A percentile compares a stretch with the other conserved stretches of the same genome.
Conservation (phyloP, 2,888 invertebrate genomes). For the Parascotia fuliginaria region DNA sequence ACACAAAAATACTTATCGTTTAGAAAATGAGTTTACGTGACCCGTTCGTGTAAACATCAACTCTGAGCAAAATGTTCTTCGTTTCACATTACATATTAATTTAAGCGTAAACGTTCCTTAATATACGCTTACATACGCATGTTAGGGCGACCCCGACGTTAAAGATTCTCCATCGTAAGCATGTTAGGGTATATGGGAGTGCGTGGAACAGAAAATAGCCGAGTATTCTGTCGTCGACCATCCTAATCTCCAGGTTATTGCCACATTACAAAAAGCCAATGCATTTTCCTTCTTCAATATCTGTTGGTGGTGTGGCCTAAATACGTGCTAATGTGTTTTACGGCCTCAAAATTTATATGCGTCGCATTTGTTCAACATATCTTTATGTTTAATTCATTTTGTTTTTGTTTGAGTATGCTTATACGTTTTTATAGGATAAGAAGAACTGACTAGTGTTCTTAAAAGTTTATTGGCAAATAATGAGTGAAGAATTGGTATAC, state of each 20-base stretch:
- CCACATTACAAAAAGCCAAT: slow-evolving; percentile 81
- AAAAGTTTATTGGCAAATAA: too few species aligned
- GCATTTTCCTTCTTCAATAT: slow-evolving; percentile 76
- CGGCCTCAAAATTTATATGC: slow-evolving; percentile 61
- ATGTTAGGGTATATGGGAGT: slow-evolving; percentile 57
- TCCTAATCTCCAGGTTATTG: slow-evolving; percentile 74
- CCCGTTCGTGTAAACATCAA: slow-evolving; percentile 5
- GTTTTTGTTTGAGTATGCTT: slow-evolving; percentile 23
- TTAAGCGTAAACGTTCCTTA: slow-evolving; percentile 36
- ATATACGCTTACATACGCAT: slow-evolving; percentile 34
- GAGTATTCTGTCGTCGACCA: slow-evolving; percentile 55
- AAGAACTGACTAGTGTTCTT: slow-evolving; percentile 14
- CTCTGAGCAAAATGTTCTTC: slow-evolving; percentile 19
- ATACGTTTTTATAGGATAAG: slow-evolving; percentile 14
- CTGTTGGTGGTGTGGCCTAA: slow-evolving; percentile 53
- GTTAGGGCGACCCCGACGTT: slow-evolving; percentile 39
- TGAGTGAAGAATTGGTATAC: too few species aligned
- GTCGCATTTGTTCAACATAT: slow-evolving; percentile 52
- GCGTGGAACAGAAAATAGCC: slow-evolving; percentile 58
- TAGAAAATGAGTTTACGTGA: background rate
- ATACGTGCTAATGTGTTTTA: slow-evolving; percentile 83
- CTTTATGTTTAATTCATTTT: slow-evolving; percentile 50
- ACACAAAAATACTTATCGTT: background rate
- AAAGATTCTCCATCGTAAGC: slow-evolving; percentile 57
- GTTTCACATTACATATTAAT: slow-evolving; percentile 35